Base-by-base conservation (phyloP, 2,888 invertebrate genomes). In the Eueremaeus valkanovi region DNA sequence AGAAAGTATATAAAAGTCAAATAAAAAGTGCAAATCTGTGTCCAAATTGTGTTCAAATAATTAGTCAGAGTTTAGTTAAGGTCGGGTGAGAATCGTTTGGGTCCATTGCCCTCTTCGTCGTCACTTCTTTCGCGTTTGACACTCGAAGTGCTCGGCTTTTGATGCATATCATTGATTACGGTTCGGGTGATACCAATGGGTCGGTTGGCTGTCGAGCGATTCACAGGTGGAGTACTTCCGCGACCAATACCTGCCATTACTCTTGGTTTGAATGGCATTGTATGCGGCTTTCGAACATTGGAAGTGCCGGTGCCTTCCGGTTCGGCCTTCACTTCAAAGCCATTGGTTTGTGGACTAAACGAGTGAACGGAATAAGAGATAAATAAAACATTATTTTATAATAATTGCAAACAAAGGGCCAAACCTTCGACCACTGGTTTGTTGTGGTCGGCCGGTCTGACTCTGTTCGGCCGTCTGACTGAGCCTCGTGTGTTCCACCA, bases 61-160 rank as follows among this genome's bases (percentile, higher is more conserved):
- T 9, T 40, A n/a, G 40, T 40, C 40, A 18, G 45, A 9, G n/a
- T 13, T 45, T 45, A 45, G 5, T 21, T 1, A 18, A 33, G 5
- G 6, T 63, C 33, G 0, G 63, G 63, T 27, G 63, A 63, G 63
- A 36, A 63, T 33, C 36, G 63, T 61, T 31, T 61, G 29, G 31
- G 1, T 6, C 31, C 31, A n/a, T 63, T 5, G 2, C 24, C 5
- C 6, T 13, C 33, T 9, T n/a, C 5, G 2, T 18, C 63, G 16
- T 33, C 63, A 27, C 13, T 27, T 11, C 63, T 2, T 33, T 63
- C 63, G 1, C 63, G 33, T 36, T 68, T 36, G 21, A 40, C n/a
- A 21, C n/a, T n/a, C 9, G 0, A 68, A 21, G 6, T 5, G 66
- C 5, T 11, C n/a, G 27, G n/a, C 36, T 21, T n/a, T 13, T 16